These are phyloP conservation scores for Drosophila prostipennis DNA, from an alignment of 2,888 invertebrate genomes.

Conservation along the genomic window DNA sequence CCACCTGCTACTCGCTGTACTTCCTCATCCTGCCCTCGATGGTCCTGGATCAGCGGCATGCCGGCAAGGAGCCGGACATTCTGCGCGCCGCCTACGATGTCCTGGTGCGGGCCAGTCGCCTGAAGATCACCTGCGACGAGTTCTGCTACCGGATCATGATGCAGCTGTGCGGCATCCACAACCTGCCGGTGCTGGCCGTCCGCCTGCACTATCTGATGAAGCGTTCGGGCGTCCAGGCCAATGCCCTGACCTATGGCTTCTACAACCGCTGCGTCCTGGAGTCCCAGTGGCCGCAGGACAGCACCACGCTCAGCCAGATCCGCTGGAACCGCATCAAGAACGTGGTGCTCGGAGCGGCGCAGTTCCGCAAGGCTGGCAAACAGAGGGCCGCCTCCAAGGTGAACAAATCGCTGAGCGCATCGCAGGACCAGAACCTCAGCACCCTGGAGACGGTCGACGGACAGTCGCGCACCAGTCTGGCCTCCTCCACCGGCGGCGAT, in stretches of 20 bases:
- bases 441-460: constrained; percentile 84
- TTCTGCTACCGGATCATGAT: constrained; percentile 99
- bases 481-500: constrained; percentile 72
- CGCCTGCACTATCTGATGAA: constrained; percentile 96
- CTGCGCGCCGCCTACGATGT: constrained; percentile 93
- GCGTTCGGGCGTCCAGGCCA: constrained; percentile 95
- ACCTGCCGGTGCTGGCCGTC: constrained; percentile 96
- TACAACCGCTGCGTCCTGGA: constrained; percentile 94
- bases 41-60: constrained; percentile 88
- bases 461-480: constrained; percentile 83
- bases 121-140: constrained; percentile 95
- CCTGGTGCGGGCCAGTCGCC: constrained; percentile 93
- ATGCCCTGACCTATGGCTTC: constrained; percentile 98
- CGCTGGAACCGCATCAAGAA: constrained; percentile 97
- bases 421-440: constrained; percentile 83
- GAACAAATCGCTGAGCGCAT: constrained; percentile 75
- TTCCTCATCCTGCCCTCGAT: constrained; percentile 97
- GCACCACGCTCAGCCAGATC: constrained; percentile 89
- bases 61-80: constrained; percentile 90
- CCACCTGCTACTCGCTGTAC: constrained; percentile 96
- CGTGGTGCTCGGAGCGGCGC: constrained; percentile 94
- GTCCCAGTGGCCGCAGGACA: constrained; percentile 96
- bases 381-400: constrained; percentile 86
- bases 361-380: constrained; percentile 92
- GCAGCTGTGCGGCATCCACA: constrained; percentile 98